Evolutionary conservation across 2,888 invertebrate genomes (phyloP).

Genomic region (Sycophila texana): DNA sequence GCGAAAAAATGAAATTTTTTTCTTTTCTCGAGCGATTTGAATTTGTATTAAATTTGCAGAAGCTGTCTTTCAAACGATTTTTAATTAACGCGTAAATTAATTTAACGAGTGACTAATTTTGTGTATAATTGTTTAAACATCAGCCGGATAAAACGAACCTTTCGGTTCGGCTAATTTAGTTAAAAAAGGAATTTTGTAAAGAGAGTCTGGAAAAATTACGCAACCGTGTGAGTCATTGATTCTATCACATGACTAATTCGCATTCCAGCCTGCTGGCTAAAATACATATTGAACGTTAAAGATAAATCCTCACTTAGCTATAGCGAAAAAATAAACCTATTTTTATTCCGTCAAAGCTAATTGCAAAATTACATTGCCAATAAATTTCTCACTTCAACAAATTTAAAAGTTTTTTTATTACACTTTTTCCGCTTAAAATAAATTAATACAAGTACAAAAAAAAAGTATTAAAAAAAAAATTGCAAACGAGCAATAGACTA

Average conservation of each 20-base stretch:
- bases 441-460: too few species aligned
- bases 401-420: neutral
- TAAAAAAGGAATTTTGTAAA: conserved; percentile 10
- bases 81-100: conserved; percentile 12
- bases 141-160: neutral
- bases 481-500: too few species aligned
- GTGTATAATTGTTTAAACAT: neutral
- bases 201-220: conserved; percentile 39
- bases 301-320: too few species aligned
- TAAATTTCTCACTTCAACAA: neutral
- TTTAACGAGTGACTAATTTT: neutral
- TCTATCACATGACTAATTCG: conserved; percentile 45
- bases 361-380: neutral
- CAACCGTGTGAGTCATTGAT: conserved; percentile 43
- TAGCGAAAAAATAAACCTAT: conserved; percentile 7
- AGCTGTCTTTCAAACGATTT: neutral
- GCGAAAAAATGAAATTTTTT: too few species aligned
- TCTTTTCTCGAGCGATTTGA: too few species aligned
- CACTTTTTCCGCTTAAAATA: neutral
- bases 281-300: neutral
- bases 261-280: conserved; percentile 25
- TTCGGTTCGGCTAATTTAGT: neutral
- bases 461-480: too few species aligned
- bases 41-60: neutral
- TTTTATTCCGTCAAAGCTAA: neutral